Base-by-base conservation (phyloP, 2,113 vertebrate species). In the Orientallactaga bullata region DNA sequence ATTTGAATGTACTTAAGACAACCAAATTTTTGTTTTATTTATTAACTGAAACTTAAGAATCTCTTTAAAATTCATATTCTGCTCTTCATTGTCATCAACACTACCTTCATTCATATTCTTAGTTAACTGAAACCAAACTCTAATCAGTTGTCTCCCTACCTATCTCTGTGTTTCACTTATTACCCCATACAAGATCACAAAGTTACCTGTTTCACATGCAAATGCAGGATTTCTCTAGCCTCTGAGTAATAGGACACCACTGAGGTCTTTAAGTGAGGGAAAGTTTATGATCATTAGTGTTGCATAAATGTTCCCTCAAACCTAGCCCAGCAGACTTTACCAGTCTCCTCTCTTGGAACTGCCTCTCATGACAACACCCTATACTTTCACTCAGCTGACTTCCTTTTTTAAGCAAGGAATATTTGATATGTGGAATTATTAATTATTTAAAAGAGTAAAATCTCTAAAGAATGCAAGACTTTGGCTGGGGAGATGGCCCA, bases 241-340 rank as follows among this genome's bases (percentile, higher is more conserved):
- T 91, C 47, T 91, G 69, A 74, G 69, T 88, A 85, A 78, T 37
- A 93, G 39, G 16, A 39, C 73, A 80, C n/a, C 9, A 20, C 6
- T 78, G 47, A 95, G 28, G 8, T 58, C 51, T 79, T 63, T 47
- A 89, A 72, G 39, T 69, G 78, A 42, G 76, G 32, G 35, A 93
- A 95, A 95, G 76, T 80, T 74, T 30, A 65, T 39, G 26, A 77
- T 61, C 65, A 87, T 51, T 79, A 83, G 51, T n/a, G 47, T 66
- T 89, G 4, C 72, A 89, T n/a, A 76, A 63, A 74, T 26, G 3
- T 92, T 63, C 60, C 39, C 74, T 87, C 77, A 92, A 92, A 92
- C 69, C 61, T 20, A 77, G 73, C 42, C 51, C 7, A 7, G 32
- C 39, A 93, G 60, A 92, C 81, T 42, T 84, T 89, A 28, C 66